Base-by-base conservation (phyloP, 2,888 invertebrate species). In the Graphium colonna region DNA sequence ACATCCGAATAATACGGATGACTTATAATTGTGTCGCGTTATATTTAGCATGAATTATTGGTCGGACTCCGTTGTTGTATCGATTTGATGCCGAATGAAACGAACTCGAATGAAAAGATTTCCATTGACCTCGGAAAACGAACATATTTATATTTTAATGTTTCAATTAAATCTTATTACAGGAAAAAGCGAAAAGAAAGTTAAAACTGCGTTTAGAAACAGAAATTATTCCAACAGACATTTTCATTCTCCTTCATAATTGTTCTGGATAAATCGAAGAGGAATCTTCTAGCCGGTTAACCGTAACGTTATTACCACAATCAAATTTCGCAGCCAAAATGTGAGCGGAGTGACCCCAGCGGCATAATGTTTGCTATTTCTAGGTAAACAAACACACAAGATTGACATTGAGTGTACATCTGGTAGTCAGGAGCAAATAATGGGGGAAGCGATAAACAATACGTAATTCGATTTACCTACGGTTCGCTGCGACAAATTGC, bases 21-120 rank as follows among this genome's bases (percentile, higher is more conserved):
- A 82, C 87, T 88, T 89, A 81, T 87, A 88, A 88, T 88, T 87
- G 88, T 88, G 66, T 73, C 72, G 75, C 77, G 81, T 74, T 84
- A 85, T 82, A 85, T 88, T 88, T 82, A 86, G 82, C 84, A 82
- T 89, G 87, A 89, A 80, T 88, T 88, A 89, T 89, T 87, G 86
- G 80, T 83, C 80, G 75, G 79, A 83, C 79, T 81, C 77, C 72
- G 78, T 77, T 77, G 80, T 82, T 83, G 69, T 77, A 59, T 21
- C 21, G 21, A 2, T 21, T 21, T 21, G 5, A 21, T 36, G 12
- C 36, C 41, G 21, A 21, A n/a, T n/a, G n/a, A n/a, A n/a, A n/a
- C n/a, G n/a, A 21, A 47, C 53, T 45, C 45, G 43, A 55, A 49
- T 56, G 41, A 54, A 41, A 42, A 49, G 33, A 31, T 5, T 38